Base-by-base conservation (phyloP, 2,113 vertebrate genomes). In the Lynx canadensis region DNA sequence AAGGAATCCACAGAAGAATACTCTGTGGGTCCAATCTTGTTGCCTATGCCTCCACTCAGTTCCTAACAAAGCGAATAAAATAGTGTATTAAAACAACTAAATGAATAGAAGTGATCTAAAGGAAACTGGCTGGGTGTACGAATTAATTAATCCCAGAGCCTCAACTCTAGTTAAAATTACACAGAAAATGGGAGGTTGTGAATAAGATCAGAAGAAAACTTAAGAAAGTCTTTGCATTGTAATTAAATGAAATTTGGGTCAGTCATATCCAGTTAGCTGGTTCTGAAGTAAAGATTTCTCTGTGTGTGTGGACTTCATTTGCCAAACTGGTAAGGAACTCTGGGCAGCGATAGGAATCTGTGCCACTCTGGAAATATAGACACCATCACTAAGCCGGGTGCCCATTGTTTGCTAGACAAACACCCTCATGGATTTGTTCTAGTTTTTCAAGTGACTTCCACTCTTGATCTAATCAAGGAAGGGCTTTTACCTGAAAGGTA, bases 1-100 rank as follows among this genome's bases (percentile, higher is more conserved):
- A 89, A 88, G 38, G 38, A 89, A 84, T 73, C 38, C 15, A 92
- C 48, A 90, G 85, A 38, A 95, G 93, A 86, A 85, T 41, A 74
- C 18, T 3, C 10, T 50, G 38, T 21, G 48, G 15, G 9, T 76
- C 48, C 65, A 90, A 73, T 48, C 11, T 84, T 63, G 74, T 3
- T 55, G 45, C 83, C 41, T 79, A 3, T 33, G n/a, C 7, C 48
- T 21, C 6, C 19, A 80, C 38, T 3, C 45, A 71, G 4, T 94
- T 83, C 45, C 16, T 27, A 96, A 23, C 55, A 57, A 95, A 41
- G 27, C 5, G 76, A 76, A 94, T 45, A 86, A 82, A 84, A 74
- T 2, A 11, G 16, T 69, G 8, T 25, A 11, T 33, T 83, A 85
- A 91, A 66, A 65, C 60, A 92, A 93, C 14, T 36, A 71, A 38